A percentile compares a stretch with the other conserved stretches of the same genome.
Conservation (phyloP, 2,888 invertebrate species). For the Bibio marci region DNA sequence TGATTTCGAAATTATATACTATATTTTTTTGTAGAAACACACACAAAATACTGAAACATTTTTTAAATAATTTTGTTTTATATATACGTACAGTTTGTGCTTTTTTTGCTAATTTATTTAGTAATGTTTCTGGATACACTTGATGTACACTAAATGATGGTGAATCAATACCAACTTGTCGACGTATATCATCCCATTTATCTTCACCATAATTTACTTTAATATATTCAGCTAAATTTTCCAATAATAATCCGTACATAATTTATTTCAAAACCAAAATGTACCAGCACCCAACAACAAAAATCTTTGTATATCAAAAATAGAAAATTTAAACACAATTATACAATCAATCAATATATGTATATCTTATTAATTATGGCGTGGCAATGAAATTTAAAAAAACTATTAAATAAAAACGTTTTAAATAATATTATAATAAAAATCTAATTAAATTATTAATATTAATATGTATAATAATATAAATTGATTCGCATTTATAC, state of each 20-base stretch:
- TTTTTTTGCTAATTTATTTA: slow-evolving; percentile 68
- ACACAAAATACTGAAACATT: background rate
- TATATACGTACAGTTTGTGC: slow-evolving; percentile 53
- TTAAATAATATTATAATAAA: too few relatives aligned
- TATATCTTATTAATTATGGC: too few relatives aligned
- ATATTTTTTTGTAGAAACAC: too few relatives aligned
- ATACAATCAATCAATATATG: too few relatives aligned
- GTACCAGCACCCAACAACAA: too few relatives aligned
- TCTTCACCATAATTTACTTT: slow-evolving; percentile 87
- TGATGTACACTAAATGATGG: slow-evolving; percentile 81
- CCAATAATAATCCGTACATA: slow-evolving; percentile 93
- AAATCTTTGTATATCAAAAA: too few relatives aligned
- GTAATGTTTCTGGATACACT: slow-evolving; percentile 80
- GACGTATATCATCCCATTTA: slow-evolving; percentile 79
- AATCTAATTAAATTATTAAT: too few relatives aligned
- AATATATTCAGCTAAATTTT: slow-evolving; percentile 86
- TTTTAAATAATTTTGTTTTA: background rate
- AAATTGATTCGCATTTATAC: too few relatives aligned
- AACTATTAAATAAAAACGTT: too few relatives aligned
- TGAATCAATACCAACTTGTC: slow-evolving; percentile 72
- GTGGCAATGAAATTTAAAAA: too few relatives aligned
- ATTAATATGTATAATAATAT: too few relatives aligned
- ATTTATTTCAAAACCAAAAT: background rate
- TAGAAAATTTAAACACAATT: too few relatives aligned
- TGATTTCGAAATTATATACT: background rate